Evolutionary conservation across 1,140 invertebrate species (phyloP), one percentile per base, ranked within the genome.

Genomic region (Drosophila pseudoananassae): DNA sequence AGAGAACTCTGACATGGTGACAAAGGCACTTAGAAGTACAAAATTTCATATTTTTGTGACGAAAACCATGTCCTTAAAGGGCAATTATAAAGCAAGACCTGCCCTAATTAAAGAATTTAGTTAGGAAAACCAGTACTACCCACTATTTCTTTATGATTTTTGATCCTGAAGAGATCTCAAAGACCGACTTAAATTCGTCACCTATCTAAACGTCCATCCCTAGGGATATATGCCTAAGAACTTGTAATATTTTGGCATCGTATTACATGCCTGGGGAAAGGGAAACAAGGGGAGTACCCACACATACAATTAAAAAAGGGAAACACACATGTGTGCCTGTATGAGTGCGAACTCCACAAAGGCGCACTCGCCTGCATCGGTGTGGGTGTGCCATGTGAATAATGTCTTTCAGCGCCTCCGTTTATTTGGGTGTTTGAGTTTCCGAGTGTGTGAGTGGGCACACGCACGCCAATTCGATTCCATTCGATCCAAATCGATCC

Each of bases 331-430:
- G 36, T 40, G 49, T 69, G 68, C 20, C 59, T 14, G 64, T 23
- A 33, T 10, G 43, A n/a, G 17, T 8, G 17, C 15, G 54, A 63
- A 53, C 31, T 72, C 55, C 56, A 72, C 46, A 71, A 52, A 74
- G 59, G 33, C 55, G 20, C 68, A 60, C 31, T 61, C 52, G 68
- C 50, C n/a, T 33, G 27, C 29, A 46, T 56, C 43, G 36, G 58
- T 65, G 55, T 74, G 25, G 61, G 80, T 56, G 59, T 84, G 78
- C 82, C 82, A 85, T 87, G 82, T 88, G 82, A 87, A 88, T 82
- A 82, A 82, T 82, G 65, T 87, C 82, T 87, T 78, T 87, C 82
- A 87, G 70, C 82, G 78, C 83, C 82, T 87, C 81, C 66, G 71
- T 85, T 84, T 77, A 84, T 77, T 61, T 65, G 63, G 50, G 49